A percentile compares a stretch with the other conserved stretches of the same genome.
phyloP scores from a whole-genome alignment of 2,113 vertebrate genomes.

The Sardina pilchardus region DNA sequence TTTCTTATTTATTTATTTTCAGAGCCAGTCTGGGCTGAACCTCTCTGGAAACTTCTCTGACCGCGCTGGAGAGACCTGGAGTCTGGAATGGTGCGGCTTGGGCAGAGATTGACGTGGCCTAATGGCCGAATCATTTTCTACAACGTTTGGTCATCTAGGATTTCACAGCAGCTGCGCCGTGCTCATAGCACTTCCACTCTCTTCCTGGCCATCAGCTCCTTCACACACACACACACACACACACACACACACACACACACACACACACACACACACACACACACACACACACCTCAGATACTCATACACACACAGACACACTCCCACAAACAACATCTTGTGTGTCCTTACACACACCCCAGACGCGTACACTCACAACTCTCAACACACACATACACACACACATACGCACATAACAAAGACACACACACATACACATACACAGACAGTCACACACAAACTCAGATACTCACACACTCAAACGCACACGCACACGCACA shows the following conservation, averaged over 20 bases:
- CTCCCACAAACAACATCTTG: not conserved
- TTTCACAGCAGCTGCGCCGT: not conserved
- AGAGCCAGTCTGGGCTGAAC: constrained; percentile 35
- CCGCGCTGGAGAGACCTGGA: not conserved
- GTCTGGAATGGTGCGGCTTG: not conserved
- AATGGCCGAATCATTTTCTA: constrained; percentile 14
- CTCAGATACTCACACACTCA: not conserved
- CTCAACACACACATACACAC: not conserved
- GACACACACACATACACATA: not conserved
- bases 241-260: not conserved
- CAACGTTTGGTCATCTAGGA: not conserved
- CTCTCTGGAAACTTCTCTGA: constrained; percentile 28
- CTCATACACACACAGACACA: constrained; percentile 15
- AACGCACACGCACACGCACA: constrained; percentile 19
- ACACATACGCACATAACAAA: too few species aligned
- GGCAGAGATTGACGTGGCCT: constrained; percentile 4
- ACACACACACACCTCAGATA: not conserved
- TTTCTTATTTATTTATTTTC: constrained; percentile 77
- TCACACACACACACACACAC: constrained; percentile 11
- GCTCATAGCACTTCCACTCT: not conserved
- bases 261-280: not conserved
- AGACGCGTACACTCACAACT: not conserved
- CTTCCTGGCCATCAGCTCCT: not conserved
- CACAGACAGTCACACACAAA: constrained; percentile 24
- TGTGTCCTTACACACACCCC: not conserved